Percentiles rank a stretch among this genome's conserved stretches.
These are phyloP conservation scores for Dynastes maya DNA, from an alignment of 2,888 invertebrate genomes.

Conservation along the genomic window DNA sequence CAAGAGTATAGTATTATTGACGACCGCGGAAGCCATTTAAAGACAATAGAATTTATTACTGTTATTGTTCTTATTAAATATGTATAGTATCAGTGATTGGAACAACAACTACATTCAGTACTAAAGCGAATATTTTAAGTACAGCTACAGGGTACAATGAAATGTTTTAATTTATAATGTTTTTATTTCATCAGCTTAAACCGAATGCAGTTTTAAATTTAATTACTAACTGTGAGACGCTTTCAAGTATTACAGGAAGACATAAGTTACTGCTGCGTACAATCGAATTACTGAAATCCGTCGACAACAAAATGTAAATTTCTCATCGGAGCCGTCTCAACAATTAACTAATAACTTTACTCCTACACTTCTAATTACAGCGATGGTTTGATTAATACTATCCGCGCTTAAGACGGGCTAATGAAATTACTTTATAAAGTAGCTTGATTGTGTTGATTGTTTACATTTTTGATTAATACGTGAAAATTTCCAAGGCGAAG, in stretches of 20 bases:
- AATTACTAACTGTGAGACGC: neutral
- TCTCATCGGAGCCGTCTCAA: conserved; percentile 20
- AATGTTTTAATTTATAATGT: neutral
- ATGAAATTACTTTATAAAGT: conserved; percentile 31
- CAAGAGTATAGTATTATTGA: too few species aligned
- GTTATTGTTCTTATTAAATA: too few species aligned
- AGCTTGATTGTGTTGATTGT: conserved; percentile 9
- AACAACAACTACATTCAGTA: too few species aligned
- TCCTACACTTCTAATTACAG: conserved; percentile 29
- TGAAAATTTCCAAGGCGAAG: neutral
- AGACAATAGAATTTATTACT: too few species aligned
- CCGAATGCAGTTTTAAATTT: conserved; percentile 4
- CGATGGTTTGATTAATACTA: conserved; percentile 27
- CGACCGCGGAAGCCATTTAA: too few species aligned
- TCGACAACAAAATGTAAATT: conserved; percentile 33
- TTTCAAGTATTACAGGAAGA: neutral
- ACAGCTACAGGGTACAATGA: neutral
- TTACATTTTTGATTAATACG: neutral
- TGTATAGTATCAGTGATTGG: too few species aligned
- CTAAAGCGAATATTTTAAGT: too few species aligned
- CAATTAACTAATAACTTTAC: conserved; percentile 31
- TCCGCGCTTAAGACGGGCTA: neutral
- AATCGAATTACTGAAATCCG: conserved; percentile 29
- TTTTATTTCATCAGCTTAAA: neutral
- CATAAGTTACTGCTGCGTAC: conserved; percentile 5